Conservation (phyloP, 1,140 invertebrate genomes). For the Neuroterus valhalla region DNA sequence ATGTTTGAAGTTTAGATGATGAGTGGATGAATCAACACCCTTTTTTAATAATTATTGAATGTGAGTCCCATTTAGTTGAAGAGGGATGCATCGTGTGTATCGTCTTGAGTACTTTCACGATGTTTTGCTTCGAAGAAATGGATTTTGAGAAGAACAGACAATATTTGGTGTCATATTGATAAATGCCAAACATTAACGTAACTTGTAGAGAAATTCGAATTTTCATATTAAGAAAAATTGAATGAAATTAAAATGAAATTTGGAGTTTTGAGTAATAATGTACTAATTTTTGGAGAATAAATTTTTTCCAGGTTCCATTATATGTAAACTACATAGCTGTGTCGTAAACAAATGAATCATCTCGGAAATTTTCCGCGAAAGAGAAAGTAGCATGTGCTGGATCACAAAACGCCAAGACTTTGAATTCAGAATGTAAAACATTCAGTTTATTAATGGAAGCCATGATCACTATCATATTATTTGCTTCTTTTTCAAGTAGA, state of each 20-base stretch:
- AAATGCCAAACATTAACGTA: not conserved
- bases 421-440: not conserved
- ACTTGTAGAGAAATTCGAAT: not conserved
- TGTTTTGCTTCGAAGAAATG: slow-evolving; percentile 29
- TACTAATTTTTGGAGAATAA: no score
- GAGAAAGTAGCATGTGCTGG: not conserved
- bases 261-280: no score
- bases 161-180: not conserved
- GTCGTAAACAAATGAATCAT: not conserved
- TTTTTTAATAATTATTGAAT: not conserved
- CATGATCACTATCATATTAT: not conserved
- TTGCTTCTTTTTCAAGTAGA: not conserved
- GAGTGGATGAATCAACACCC: not conserved
- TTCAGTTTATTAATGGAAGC: slow-evolving; percentile 8
- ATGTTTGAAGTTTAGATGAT: not conserved
- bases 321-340: no score
- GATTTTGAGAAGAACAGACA: not conserved
- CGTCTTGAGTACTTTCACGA: slow-evolving; percentile 41
- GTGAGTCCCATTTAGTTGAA: not conserved
- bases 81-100: slow-evolving; percentile 43
- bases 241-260: no score
- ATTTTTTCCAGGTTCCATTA: no score
- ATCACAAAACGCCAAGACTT: not conserved
- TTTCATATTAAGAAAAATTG: not conserved
- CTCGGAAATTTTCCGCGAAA: not conserved